Evolutionary conservation across 2,888 invertebrate species (phyloP).

Genomic region (Epistrophe grossulariae): DNA sequence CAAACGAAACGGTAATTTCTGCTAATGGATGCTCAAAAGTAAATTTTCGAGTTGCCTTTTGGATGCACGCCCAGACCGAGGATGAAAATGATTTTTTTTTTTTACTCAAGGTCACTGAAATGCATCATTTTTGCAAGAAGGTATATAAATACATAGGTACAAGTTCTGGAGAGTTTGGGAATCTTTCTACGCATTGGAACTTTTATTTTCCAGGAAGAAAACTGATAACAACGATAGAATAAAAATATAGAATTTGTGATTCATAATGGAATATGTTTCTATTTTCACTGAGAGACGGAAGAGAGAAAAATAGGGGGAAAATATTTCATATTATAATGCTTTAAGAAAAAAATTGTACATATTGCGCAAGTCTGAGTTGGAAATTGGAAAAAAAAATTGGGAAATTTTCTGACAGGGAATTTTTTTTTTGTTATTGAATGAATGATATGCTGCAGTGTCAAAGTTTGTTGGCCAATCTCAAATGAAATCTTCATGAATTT

Average conservation of each 20-base stretch:
- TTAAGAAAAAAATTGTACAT: not conserved
- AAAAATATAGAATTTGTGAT: slow-evolving; percentile 28
- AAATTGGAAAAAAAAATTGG: slow-evolving; percentile 19
- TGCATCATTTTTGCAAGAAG: slow-evolving; percentile 4
- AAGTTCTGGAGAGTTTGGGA: not conserved
- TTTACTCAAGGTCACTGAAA: slow-evolving; percentile 19
- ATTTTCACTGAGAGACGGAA: not conserved
- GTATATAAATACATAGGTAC: too few relatives aligned
- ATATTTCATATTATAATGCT: not conserved
- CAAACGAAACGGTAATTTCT: slow-evolving; percentile 66
- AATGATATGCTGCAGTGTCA: not conserved
- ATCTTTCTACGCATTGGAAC: slow-evolving; percentile 30
- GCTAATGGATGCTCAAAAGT: slow-evolving; percentile 63
- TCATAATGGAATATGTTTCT: not conserved
- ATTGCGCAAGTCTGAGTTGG: slow-evolving; percentile 46
- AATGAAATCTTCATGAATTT: not conserved
- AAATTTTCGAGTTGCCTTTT: slow-evolving; percentile 46
- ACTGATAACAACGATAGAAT: slow-evolving; percentile 37
- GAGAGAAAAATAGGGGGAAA: slow-evolving; percentile 24
- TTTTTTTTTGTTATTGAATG: slow-evolving; percentile 4
- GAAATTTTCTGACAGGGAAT: too few relatives aligned
- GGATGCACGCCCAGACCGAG: not conserved
- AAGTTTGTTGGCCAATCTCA: not conserved
- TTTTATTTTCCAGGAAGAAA: slow-evolving; percentile 17
- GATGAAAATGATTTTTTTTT: not conserved